Evolutionary conservation across 2,888 invertebrate genomes (phyloP).

Genomic region (Coelogynopora nodosa): DNA sequence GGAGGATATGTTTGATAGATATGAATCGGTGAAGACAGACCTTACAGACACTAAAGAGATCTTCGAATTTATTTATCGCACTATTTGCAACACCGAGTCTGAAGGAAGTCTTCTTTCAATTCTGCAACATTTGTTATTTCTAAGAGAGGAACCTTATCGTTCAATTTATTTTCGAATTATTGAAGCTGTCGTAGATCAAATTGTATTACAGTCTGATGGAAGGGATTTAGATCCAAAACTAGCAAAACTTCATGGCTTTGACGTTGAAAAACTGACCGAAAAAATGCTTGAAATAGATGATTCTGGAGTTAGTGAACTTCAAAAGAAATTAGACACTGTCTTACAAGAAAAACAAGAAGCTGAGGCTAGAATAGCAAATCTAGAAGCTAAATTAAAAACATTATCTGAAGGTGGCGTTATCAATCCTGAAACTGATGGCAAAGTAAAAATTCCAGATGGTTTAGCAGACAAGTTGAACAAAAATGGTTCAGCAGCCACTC

Average conservation of each 20-base stretch:
- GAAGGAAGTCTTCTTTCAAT: neutral
- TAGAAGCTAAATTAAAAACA: neutral
- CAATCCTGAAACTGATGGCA: neutral
- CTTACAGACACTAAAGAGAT: neutral
- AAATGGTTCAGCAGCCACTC: neutral
- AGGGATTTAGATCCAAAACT: neutral
- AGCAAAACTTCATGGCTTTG: neutral
- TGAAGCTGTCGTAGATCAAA: neutral
- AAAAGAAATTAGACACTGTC: neutral
- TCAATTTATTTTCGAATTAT: neutral
- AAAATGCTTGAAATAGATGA: neutral
- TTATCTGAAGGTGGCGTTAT: neutral
- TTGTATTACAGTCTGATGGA: neutral
- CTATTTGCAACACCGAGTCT: neutral
- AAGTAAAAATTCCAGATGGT: neutral
- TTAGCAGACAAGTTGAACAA: neutral
- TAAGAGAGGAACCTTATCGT: neutral
- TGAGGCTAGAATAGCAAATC: neutral
- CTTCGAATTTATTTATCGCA: neutral
- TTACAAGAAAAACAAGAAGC: neutral
- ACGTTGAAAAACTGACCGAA: neutral
- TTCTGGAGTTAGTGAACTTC: neutral
- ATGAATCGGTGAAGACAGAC: neutral
- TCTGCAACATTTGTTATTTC: neutral
- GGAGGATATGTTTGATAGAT: neutral